These are phyloP conservation scores for honey bee (Apis mellifera) DNA, from an alignment of 1,140 invertebrate species.

Conservation along the genomic window DNA sequence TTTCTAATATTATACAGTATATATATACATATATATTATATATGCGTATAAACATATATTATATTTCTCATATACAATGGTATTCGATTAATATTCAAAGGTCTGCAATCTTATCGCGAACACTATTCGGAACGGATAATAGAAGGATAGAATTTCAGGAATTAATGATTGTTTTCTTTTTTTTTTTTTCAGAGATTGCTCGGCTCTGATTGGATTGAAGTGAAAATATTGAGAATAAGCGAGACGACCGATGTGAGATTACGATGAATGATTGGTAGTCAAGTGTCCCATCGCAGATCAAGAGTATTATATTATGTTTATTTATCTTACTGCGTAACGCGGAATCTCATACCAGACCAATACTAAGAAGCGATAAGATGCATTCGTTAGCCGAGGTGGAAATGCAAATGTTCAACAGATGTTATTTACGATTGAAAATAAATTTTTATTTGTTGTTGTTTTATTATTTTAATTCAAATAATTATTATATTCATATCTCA, in stretches of 20 bases:
- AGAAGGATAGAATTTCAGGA: background rate
- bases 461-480: too few species aligned
- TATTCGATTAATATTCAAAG: too few species aligned
- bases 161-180: background rate
- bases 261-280: background rate
- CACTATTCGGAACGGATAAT: background rate
- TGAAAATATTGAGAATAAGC: background rate
- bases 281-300: background rate
- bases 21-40: too few species aligned
- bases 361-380: too few species aligned
- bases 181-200: background rate
- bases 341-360: background rate
- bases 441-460: too few species aligned
- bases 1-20: too few species aligned
- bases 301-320: background rate
- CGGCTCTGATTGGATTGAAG: background rate
- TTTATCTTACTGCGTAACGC: background rate
- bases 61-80: too few species aligned
- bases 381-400: too few species aligned
- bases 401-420: too few species aligned
- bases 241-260: background rate
- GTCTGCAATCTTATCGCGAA: background rate
- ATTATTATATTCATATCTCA: too few species aligned
- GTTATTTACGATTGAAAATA: too few species aligned
- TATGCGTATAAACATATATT: too few species aligned